phyloP scores from a whole-genome alignment of 64 coral and sea anemone genomes.

The Exaiptasia diaphana region DNA sequence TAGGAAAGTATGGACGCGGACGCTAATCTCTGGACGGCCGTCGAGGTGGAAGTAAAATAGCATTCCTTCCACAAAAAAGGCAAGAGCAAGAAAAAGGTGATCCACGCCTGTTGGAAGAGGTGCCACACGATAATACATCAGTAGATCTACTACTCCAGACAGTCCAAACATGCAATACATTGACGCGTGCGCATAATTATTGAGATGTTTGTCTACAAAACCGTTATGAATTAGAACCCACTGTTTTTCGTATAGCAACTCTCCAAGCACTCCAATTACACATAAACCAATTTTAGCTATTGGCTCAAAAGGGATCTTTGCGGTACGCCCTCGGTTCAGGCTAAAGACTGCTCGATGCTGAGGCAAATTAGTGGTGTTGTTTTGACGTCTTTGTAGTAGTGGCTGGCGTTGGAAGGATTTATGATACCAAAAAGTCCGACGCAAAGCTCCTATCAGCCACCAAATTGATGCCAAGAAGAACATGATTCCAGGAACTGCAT shows the following conservation, averaged over 20 bases:
- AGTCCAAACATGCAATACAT: slow-evolving; percentile 87
- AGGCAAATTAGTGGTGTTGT: background rate
- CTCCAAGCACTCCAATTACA: slow-evolving; percentile 11
- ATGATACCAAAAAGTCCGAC: background rate
- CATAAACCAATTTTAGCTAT: slow-evolving; percentile 39
- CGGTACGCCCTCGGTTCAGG: background rate
- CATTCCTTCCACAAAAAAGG: slow-evolving; percentile 66
- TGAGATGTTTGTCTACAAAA: slow-evolving; percentile 20
- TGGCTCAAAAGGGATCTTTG: slow-evolving; percentile 64
- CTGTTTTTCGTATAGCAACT: slow-evolving; percentile 1
- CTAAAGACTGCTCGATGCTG: background rate
- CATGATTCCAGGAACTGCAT: slow-evolving; percentile 54
- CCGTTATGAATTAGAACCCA: slow-evolving; percentile 36
- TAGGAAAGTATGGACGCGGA: slow-evolving; percentile 70
- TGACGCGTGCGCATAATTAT: slow-evolving; percentile 66
- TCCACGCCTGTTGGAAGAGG: slow-evolving; percentile 51
- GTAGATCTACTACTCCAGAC: slow-evolving; percentile 56
- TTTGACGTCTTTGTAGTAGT: background rate
- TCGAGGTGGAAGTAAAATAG: slow-evolving; percentile 79
- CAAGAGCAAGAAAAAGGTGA: slow-evolving; percentile 42
- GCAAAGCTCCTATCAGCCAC: slow-evolving; percentile 43
- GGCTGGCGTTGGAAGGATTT: background rate
- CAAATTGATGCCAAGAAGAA: slow-evolving; percentile 37
- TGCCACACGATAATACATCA: slow-evolving; percentile 12
- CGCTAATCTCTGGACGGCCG: slow-evolving; percentile 59